A percentile compares a stretch with the other conserved stretches of the same genome.
Evolutionary conservation across 2,113 vertebrate species (phyloP).

Genomic region (Ploceus nigricollis): DNA sequence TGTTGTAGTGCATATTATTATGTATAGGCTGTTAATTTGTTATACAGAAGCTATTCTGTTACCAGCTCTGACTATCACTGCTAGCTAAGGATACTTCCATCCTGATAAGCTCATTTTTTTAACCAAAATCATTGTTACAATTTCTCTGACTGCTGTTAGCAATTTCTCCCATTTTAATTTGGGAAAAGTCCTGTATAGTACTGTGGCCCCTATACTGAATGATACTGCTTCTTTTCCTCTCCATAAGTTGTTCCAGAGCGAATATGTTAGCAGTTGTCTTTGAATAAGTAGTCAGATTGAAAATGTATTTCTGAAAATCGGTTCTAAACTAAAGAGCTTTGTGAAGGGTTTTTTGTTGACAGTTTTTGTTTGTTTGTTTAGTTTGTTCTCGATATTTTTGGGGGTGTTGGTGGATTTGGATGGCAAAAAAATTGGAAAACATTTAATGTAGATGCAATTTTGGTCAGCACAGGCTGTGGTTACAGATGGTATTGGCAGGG

Average conservation of each 20-base stretch:
- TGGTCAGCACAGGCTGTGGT: neutral
- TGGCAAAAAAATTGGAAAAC: neutral
- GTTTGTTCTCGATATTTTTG: neutral
- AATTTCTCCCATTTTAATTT: neutral
- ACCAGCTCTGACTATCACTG: neutral
- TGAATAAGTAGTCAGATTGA: neutral
- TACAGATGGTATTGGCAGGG: neutral
- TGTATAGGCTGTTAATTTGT: neutral
- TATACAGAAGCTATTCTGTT: neutral
- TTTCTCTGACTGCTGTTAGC: neutral
- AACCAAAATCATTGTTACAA: neutral
- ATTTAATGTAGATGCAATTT: neutral
- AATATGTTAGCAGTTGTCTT: neutral
- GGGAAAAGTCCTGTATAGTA: neutral
- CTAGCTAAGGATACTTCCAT: neutral
- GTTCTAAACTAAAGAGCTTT: neutral
- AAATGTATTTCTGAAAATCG: neutral
- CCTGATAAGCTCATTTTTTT: neutral
- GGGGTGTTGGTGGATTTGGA: neutral
- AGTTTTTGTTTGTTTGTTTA: neutral
- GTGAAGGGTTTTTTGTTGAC: neutral
- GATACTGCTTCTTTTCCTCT: neutral
- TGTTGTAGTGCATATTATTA: neutral
- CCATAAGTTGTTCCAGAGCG: neutral
- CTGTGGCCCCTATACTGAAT: neutral